These are phyloP conservation scores for Petaurus breviceps DNA, from an alignment of 2,113 vertebrate species.

Conservation along the genomic window DNA sequence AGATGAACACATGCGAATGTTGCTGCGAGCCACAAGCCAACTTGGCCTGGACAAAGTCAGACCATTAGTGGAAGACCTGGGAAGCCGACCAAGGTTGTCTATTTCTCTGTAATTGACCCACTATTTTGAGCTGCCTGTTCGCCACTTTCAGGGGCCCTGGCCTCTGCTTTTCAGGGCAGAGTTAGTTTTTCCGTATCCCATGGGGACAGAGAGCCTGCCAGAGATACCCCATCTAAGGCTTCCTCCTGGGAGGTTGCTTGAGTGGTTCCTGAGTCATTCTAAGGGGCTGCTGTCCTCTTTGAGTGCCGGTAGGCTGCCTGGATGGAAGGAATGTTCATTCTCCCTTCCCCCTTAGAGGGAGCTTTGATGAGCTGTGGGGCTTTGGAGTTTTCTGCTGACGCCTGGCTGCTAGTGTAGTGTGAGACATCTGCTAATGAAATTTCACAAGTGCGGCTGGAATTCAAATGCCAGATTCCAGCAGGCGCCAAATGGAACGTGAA, in stretches of 20 bases:
- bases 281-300: background rate
- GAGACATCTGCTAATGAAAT: constrained; percentile 20
- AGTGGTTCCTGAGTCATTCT: background rate
- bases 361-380: constrained; percentile 45
- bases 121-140: fast-evolving
- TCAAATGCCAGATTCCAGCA: background rate
- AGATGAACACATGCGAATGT: background rate
- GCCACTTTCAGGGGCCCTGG: background rate
- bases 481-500: background rate
- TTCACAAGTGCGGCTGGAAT: background rate
- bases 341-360: constrained; percentile 4
- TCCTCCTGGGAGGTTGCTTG: background rate
- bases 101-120: background rate
- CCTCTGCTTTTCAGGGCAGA: too few species aligned
- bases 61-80: background rate
- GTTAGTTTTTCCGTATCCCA: background rate
- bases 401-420: background rate
- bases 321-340: background rate
- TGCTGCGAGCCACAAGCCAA: background rate
- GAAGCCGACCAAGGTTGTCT: background rate
- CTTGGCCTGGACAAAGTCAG: background rate
- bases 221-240: background rate
- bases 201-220: background rate
- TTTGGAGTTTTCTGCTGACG: constrained; percentile 16
- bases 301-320: background rate